Evolutionary conservation across 2,888 invertebrate species (phyloP).

Genomic region (Megaustenia siamemsis): DNA sequence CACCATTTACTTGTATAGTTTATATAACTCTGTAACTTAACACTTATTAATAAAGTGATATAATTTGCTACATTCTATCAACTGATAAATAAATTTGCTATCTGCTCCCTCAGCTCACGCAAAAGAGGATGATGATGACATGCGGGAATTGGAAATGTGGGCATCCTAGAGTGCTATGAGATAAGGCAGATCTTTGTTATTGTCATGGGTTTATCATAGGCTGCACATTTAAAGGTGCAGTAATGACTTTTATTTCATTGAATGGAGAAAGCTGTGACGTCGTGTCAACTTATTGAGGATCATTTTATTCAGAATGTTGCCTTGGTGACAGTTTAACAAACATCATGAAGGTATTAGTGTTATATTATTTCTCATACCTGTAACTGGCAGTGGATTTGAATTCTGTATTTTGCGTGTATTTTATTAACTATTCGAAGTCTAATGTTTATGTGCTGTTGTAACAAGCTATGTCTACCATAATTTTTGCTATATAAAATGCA

Average conservation of each 20-base stretch:
- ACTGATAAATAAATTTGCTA: too few relatives aligned
- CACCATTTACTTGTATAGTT: too few relatives aligned
- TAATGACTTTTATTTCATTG: not conserved
- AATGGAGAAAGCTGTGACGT: not conserved
- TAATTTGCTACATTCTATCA: too few relatives aligned
- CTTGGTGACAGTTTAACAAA: not conserved
- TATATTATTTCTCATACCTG: not conserved
- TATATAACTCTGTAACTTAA: too few relatives aligned
- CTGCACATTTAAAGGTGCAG: not conserved
- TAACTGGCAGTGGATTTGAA: not conserved
- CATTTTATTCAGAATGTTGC: not conserved
- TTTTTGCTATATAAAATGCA: too few relatives aligned
- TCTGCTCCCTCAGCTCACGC: slow-evolving; percentile 50
- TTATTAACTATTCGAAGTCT: not conserved
- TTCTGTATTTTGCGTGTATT: not conserved
- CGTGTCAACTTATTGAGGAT: not conserved
- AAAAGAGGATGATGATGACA: slow-evolving; percentile 73
- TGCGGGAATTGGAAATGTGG: slow-evolving; percentile 73
- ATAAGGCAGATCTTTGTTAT: not conserved
- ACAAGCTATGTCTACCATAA: too few relatives aligned
- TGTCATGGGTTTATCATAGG: not conserved
- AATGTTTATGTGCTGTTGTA: slow-evolving; percentile 2
- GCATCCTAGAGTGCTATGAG: slow-evolving; percentile 60
- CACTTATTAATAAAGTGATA: too few relatives aligned
- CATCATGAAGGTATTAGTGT: not conserved